A percentile compares a stretch with the other conserved stretches of the same genome.
These are phyloP conservation scores for Onychorhynchus coronatus DNA, from an alignment of 2,113 vertebrate species.

Conservation along the genomic window DNA sequence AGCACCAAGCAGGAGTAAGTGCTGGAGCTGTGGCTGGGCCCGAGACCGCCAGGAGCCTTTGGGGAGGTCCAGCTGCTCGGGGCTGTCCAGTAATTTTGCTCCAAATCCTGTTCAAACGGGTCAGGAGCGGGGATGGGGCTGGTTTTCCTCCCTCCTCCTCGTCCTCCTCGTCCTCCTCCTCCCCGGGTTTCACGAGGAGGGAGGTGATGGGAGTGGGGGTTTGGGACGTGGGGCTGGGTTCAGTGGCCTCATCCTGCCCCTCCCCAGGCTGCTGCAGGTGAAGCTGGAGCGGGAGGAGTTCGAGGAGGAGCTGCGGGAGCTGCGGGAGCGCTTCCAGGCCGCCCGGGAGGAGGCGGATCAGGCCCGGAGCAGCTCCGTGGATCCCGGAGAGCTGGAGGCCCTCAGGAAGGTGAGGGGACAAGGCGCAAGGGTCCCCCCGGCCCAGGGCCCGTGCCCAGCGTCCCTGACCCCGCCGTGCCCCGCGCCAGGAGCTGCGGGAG, in stretches of 20 bases:
- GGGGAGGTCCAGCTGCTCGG: rapidly evolving
- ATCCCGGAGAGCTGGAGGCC: conserved; percentile 65
- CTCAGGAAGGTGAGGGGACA: conserved; percentile 66
- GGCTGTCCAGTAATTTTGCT: not conserved
- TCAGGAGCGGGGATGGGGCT: not conserved
- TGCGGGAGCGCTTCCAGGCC: conserved; percentile 71
- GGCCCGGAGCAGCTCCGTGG: conserved; percentile 30
- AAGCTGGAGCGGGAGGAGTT: conserved; percentile 92
- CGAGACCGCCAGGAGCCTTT: rapidly evolving
- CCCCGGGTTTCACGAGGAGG: no score
- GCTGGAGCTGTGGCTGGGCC: rapidly evolving
- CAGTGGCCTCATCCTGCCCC: not conserved
- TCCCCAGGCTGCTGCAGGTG: conserved; percentile 82
- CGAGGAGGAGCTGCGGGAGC: conserved; percentile 88
- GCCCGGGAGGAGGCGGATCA: conserved; percentile 77
- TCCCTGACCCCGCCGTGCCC: not conserved
- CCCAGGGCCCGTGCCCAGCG: rapidly evolving
- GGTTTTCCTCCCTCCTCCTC: not conserved
- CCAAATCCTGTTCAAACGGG: rapidly evolving
- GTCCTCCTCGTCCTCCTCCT: not conserved
- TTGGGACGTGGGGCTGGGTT: rapidly evolving
- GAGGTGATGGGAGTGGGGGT: not conserved
- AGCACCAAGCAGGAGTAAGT: conserved; percentile 87
- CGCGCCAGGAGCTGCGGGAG: conserved; percentile 76
- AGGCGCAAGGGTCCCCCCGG: rapidly evolving